These are phyloP conservation scores for Vombatus ursinus DNA, from an alignment of 2,113 vertebrate species.

Conservation along the genomic window DNA sequence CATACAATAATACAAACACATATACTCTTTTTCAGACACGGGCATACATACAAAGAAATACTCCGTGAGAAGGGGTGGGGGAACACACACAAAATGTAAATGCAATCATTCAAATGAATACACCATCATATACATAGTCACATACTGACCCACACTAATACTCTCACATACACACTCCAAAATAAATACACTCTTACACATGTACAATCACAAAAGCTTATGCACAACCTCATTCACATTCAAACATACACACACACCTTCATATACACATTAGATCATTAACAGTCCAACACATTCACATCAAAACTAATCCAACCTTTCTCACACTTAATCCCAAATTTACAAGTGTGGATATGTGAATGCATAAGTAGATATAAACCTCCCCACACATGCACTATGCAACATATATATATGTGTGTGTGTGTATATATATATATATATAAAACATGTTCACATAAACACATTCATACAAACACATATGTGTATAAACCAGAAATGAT, in stretches of 20 bases:
- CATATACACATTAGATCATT: not conserved
- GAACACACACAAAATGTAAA: not conserved
- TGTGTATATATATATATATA: no score
- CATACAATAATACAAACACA: not conserved
- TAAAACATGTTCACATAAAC: not conserved
- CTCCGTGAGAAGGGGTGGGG: accelerated
- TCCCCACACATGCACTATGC: not conserved
- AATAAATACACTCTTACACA: not conserved
- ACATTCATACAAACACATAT: not conserved
- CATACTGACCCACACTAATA: no score
- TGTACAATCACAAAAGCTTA: not conserved
- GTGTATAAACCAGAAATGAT: not conserved
- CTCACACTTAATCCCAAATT: not conserved
- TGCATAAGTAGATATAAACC: not conserved
- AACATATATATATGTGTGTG: no score
- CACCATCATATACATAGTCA: no score
- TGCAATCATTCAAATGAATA: no score
- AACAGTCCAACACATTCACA: not conserved
- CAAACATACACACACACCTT: not conserved
- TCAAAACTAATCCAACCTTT: not conserved
- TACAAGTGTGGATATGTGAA: not conserved
- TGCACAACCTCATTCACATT: not conserved
- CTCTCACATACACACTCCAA: no score
- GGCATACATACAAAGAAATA: not conserved
- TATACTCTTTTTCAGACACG: not conserved